Conservation (phyloP, 37 sponge, comb jelly and placozoan species). For the Agelas oroides region DNA sequence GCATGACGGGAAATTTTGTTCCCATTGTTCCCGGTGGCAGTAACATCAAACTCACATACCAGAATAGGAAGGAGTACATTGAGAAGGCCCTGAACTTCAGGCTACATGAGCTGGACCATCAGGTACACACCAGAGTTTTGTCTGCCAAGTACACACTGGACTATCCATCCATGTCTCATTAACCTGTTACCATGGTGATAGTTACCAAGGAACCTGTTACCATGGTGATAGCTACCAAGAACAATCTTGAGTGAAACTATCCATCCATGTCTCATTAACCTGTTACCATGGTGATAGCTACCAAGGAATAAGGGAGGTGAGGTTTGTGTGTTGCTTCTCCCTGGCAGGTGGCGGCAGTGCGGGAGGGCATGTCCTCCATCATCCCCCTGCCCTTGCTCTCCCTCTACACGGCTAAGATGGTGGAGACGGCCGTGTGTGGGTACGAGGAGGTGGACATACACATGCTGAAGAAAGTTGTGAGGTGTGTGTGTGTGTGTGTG, state of each 20-base stretch:
- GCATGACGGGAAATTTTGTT: constrained; percentile 75
- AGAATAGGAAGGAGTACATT: constrained; percentile 85
- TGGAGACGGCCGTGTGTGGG: constrained; percentile 88
- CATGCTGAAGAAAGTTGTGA: constrained; percentile 85
- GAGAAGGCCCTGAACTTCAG: constrained; percentile 84
- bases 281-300: too few relatives aligned
- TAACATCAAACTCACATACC: constrained; percentile 71
- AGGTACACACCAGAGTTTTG: constrained; percentile 40
- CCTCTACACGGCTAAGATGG: constrained; percentile 65
- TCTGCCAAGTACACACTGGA: too few relatives aligned
- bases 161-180: too few relatives aligned
- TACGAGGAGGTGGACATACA: constrained; percentile 73
- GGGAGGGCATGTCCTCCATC: constrained; percentile 87
- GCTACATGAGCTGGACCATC: constrained; percentile 87
- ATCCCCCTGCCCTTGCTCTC: constrained; percentile 90
- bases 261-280: too few relatives aligned
- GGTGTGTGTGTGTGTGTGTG: constrained; percentile 46
- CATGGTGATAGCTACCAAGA: too few relatives aligned
- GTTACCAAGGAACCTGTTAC: too few relatives aligned
- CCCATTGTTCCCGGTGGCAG: constrained; percentile 83
- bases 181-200: too few relatives aligned
- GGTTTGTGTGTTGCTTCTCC: too few relatives aligned
- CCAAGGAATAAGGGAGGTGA: too few relatives aligned
- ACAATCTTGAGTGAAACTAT: too few relatives aligned
- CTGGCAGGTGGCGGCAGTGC: constrained; percentile 79